A percentile compares a stretch with the other conserved stretches of the same genome.
Evolutionary conservation across 2,888 invertebrate species (phyloP).

Genomic region (Tetrapedia diversipes): DNA sequence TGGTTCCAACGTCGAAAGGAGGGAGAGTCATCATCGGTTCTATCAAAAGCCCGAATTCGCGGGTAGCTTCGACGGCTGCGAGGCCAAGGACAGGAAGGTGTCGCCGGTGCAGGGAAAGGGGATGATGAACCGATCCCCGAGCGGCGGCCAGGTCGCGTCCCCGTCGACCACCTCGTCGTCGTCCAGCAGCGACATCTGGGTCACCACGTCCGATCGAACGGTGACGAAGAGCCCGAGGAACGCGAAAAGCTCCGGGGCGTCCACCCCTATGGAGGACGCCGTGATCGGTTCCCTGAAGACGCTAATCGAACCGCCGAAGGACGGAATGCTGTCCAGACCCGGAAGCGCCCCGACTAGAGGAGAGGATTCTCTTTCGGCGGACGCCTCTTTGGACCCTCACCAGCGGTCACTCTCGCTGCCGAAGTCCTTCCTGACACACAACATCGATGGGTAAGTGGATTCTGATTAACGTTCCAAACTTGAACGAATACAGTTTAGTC

Average conservation of each 20-base stretch:
- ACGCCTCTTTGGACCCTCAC: conserved; percentile 78
- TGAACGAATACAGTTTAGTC: too few species aligned
- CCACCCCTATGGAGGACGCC: conserved; percentile 84
- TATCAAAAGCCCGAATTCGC: conserved; percentile 71
- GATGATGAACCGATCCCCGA: conserved; percentile 70
- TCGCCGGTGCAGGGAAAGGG: conserved; percentile 74
- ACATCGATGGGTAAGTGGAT: conserved; percentile 77
- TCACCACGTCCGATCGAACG: conserved; percentile 84
- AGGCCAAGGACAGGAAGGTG: conserved; percentile 66
- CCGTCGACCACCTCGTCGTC: conserved; percentile 84
- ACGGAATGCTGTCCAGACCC: conserved; percentile 83
- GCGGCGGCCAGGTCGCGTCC: conserved; percentile 73
- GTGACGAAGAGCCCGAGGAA: conserved; percentile 83
- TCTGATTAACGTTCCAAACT: too few species aligned
- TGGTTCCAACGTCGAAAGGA: conserved; percentile 54
- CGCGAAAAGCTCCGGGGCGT: conserved; percentile 83
- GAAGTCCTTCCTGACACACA: conserved; percentile 83
- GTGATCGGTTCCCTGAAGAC: conserved; percentile 74
- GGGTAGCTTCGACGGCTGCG: conserved; percentile 62
- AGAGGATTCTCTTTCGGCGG: conserved; percentile 70
- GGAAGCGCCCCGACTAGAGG: conserved; percentile 84
- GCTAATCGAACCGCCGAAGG: conserved; percentile 78
- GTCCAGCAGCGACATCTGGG: conserved; percentile 85
- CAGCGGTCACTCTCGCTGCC: conserved; percentile 83
- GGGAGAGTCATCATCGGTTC: conserved; percentile 66